Conservation (phyloP, 2,113 vertebrate genomes). For the Mugil cephalus region DNA sequence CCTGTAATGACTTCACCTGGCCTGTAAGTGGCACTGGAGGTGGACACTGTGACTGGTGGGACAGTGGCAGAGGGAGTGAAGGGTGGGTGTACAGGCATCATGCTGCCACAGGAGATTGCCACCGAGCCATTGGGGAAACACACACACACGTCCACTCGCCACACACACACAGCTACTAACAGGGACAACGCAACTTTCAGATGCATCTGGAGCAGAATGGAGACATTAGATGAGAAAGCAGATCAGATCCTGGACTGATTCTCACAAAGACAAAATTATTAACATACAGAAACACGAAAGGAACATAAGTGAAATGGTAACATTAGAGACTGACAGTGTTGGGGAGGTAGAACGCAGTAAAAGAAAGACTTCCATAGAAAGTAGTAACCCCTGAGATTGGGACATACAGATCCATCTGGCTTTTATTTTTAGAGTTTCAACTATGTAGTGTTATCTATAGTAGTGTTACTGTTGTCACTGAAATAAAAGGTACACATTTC, state of each 20-base stretch:
- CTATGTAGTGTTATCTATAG: too few relatives aligned
- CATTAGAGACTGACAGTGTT: too few relatives aligned
- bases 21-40: constrained; percentile 46
- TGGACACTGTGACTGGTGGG: constrained; percentile 49
- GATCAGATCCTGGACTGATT: background rate
- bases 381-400: too few relatives aligned
- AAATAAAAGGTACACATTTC: too few relatives aligned
- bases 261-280: background rate
- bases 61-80: constrained; percentile 19
- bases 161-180: constrained; percentile 2
- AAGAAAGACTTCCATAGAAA: too few relatives aligned
- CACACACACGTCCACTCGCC: constrained; percentile 1
- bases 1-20: constrained; percentile 64
- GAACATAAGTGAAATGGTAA: too few relatives aligned
- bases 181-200: background rate
- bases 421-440: too few relatives aligned
- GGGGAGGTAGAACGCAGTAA: too few relatives aligned
- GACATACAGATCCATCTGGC: too few relatives aligned
- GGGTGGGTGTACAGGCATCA: constrained; percentile 38
- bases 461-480: too few relatives aligned
- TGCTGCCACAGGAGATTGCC: constrained; percentile 46
- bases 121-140: constrained; percentile 60
- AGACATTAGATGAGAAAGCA: background rate
- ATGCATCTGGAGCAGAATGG: constrained; percentile 39
- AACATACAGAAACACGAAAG: too few relatives aligned